A percentile compares a stretch with the other conserved stretches of the same genome.
These are phyloP conservation scores for Erethizon dorsatum DNA, from an alignment of 2,797 vertebrate genomes.

Conservation along the genomic window DNA sequence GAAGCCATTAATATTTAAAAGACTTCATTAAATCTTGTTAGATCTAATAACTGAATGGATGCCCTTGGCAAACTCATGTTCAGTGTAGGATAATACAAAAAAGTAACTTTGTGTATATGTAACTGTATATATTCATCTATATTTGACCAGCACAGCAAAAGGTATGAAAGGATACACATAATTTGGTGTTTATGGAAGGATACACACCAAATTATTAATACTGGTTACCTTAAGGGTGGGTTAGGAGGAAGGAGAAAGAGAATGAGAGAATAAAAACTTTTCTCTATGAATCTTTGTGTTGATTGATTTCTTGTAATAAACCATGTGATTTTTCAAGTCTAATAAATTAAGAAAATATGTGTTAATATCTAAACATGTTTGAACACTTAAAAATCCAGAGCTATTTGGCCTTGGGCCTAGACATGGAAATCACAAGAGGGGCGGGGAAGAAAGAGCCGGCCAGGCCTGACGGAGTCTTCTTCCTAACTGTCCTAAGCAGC, in stretches of 20 bases:
- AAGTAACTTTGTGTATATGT: neutral
- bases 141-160: neutral
- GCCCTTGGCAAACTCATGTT: conserved; percentile 39
- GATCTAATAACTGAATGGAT: conserved; percentile 27
- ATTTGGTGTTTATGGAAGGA: neutral
- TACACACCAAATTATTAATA: neutral
- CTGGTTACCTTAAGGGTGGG: neutral
- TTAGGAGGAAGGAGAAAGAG: neutral
- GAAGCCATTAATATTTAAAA: conserved; percentile 58
- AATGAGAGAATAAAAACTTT: conserved; percentile 1
- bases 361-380: neutral
- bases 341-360: conserved; percentile 32
- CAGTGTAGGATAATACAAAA: conserved; percentile 11
- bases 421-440: neutral
- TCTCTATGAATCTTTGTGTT: neutral
- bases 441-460: neutral
- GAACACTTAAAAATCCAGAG: neutral
- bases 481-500: neutral
- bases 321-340: conserved; percentile 18
- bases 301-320: conserved; percentile 23
- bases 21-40: conserved; percentile 27
- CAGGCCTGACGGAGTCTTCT: neutral
- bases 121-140: neutral
- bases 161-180: neutral
- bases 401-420: neutral